Base-by-base conservation (phyloP, 2,797 vertebrate species). In the Alosa sapidissima region DNA sequence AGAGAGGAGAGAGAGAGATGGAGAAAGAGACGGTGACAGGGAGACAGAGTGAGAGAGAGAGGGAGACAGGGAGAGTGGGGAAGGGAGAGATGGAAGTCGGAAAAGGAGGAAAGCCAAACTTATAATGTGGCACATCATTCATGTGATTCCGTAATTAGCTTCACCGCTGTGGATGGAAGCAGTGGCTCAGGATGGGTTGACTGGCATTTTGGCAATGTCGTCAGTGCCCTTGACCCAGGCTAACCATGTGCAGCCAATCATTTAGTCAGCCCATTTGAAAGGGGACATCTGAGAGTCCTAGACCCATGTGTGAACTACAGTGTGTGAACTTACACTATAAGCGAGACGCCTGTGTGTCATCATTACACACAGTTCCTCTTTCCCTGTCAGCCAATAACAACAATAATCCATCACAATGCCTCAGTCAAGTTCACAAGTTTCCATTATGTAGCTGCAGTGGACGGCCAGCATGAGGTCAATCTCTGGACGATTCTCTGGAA, bases 21-120 rank as follows among this genome's bases (percentile, higher is more conserved):
- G 45, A 62, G 83, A 54, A 21, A 51, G 45, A n/a, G 54, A 36
- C 36, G 83, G 82, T 86, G 86, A 84, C 3, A 55, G 1, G 5
- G 54, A 55, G 16, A 55, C 16, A 54, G 83, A 48, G 83, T 19
- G 54, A 55, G 41, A 81, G 81, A 84, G 82, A 33, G 84, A 72
- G 81, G 84, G 86, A 81, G 87, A 87, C 85, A 89, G 85, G 82
- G 85, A 86, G 84, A 65, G 65, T 33, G 10, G 33, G 11, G 9
- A 24, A 36, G 28, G 13, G 62, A 41, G 28, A 16, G 36, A 75
- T 75, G 33, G 5, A 47, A 45, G 41, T 78, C 19, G 21, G 8
- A 78, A 78, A 75, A 16, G 36, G 24, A 33, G 16, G 68, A 14
- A 45, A 19, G 72, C 41, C 72, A 78, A 78, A 78, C 41, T 16